phyloP scores from a whole-genome alignment of 2,113 vertebrate genomes.

The Aptenodytes forsteri region DNA sequence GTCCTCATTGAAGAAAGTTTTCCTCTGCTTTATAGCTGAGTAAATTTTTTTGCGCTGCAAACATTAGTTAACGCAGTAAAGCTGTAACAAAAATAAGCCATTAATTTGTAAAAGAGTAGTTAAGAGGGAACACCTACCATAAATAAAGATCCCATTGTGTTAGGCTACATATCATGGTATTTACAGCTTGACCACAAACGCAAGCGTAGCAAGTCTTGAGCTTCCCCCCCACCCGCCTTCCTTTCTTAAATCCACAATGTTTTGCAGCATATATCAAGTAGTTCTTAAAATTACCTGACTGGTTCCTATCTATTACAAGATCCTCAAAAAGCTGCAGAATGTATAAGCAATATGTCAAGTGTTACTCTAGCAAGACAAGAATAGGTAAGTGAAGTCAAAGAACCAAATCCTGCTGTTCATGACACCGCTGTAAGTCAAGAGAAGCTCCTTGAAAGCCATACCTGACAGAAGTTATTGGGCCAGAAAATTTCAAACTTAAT shows the following conservation, averaged over 20 bases:
- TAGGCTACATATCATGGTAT: not conserved
- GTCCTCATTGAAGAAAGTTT: not conserved
- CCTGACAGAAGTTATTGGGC: not conserved
- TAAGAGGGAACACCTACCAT: not conserved
- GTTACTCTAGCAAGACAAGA: not conserved
- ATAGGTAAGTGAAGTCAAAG: not conserved
- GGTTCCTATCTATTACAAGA: not conserved
- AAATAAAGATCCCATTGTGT: not conserved
- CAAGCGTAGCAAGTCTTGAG: rapidly evolving
- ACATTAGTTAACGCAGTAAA: not conserved
- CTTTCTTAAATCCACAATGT: not conserved
- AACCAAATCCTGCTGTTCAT: not conserved
- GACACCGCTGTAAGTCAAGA: not conserved
- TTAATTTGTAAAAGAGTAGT: not conserved
- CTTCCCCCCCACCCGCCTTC: rapidly evolving
- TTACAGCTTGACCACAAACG: not conserved
- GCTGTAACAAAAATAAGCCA: not conserved
- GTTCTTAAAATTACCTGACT: not conserved
- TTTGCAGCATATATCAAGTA: not conserved
- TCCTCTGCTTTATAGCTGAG: not conserved
- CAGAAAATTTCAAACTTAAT: not conserved
- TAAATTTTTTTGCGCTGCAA: not conserved
- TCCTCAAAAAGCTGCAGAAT: not conserved
- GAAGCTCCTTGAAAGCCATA: not conserved
- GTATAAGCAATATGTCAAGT: not conserved